Percentiles rank a stretch among this genome's conserved stretches.
phyloP scores from a whole-genome alignment of 2,113 vertebrate species.

The Urocolius indicus region DNA sequence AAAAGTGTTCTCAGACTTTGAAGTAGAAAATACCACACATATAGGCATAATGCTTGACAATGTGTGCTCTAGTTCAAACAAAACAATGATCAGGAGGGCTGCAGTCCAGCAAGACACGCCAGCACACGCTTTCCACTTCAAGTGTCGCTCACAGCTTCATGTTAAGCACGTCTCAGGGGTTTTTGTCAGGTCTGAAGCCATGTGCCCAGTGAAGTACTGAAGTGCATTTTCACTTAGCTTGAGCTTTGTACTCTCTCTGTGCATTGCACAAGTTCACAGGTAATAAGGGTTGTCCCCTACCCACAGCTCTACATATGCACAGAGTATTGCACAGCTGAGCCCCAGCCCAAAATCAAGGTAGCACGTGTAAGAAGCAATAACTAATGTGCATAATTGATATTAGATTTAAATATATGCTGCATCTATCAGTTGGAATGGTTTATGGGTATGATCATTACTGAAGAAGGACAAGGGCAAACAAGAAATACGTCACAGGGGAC shows the following conservation, averaged over 20 bases:
- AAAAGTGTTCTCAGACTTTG: background rate
- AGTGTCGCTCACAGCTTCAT: background rate
- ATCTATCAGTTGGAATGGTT: background rate
- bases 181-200: background rate
- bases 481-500: accelerated
- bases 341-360: background rate
- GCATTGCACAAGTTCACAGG: accelerated
- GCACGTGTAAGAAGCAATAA: background rate
- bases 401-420: background rate
- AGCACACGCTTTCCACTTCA: background rate
- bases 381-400: background rate
- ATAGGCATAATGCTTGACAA: background rate
- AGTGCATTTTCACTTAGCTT: background rate
- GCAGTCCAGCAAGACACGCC: background rate
- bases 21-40: background rate
- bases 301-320: accelerated
- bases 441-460: background rate
- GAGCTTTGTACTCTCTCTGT: background rate
- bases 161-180: background rate
- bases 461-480: background rate
- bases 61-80: background rate
- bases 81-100: background rate
- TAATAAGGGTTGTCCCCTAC: background rate
- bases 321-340: background rate
- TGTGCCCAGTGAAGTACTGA: background rate